Evolutionary conservation across 1,140 invertebrate species (phyloP).

Genomic region (Ptiloglossa arizonensis): DNA sequence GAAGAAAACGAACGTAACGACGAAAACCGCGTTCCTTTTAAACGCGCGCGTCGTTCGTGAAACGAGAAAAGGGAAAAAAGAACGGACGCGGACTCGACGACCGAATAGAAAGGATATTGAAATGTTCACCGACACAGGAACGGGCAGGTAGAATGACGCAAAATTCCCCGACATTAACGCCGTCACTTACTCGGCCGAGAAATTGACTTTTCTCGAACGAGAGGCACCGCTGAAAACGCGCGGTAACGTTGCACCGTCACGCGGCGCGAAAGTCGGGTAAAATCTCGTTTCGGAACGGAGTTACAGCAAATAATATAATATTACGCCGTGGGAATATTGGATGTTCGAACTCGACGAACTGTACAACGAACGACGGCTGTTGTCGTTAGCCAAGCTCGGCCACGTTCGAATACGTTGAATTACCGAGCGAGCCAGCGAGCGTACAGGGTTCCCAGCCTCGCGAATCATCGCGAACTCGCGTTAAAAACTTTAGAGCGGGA

Average conservation of each 20-base stretch:
- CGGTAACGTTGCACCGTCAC: slow-evolving; percentile 10
- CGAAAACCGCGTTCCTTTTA: background rate
- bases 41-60: background rate
- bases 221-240: slow-evolving; percentile 9
- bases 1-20: background rate
- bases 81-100: background rate
- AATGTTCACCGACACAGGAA: background rate
- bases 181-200: background rate
- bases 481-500: background rate
- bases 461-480: slow-evolving; percentile 26
- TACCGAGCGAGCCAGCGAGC: too few species aligned
- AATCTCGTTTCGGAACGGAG: slow-evolving; percentile 49
- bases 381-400: slow-evolving; percentile 52
- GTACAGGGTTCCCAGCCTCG: slow-evolving; percentile 28
- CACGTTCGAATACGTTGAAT: slow-evolving; percentile 49
- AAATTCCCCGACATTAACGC: slow-evolving; percentile 20
- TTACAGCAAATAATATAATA: slow-evolving; percentile 53
- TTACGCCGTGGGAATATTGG: slow-evolving; percentile 52
- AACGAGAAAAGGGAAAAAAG: background rate
- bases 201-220: slow-evolving; percentile 37
- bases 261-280: slow-evolving; percentile 42
- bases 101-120: slow-evolving; percentile 9
- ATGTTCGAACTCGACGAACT: slow-evolving; percentile 45
- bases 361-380: slow-evolving; percentile 33
- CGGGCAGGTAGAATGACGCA: slow-evolving; percentile 4